A percentile compares a stretch with the other conserved stretches of the same genome.
Evolutionary conservation across 2,797 vertebrate species (phyloP).

Genomic region (Lepidocolaptes lacrymiger): DNA sequence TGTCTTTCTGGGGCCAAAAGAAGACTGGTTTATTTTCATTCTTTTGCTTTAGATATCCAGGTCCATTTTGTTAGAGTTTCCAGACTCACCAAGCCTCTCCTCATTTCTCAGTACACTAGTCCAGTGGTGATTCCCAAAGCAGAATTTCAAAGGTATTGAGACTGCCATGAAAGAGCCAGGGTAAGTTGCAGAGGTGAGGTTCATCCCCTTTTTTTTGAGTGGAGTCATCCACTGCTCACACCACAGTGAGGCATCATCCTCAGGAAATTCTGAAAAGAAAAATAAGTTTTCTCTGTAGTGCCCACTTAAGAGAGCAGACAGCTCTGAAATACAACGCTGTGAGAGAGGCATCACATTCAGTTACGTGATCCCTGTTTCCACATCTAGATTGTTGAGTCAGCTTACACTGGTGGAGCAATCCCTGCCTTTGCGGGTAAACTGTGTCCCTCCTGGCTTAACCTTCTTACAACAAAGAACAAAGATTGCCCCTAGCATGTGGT

Average conservation of each 20-base stretch:
- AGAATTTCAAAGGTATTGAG: not conserved
- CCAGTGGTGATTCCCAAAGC: not conserved
- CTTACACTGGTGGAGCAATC: not conserved
- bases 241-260: not conserved
- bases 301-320: not conserved
- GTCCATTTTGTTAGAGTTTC: not conserved
- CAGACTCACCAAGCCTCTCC: not conserved
- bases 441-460: not conserved
- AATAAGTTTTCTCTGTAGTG: not conserved
- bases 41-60: not conserved
- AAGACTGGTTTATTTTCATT: not conserved
- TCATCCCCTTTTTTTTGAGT: not conserved
- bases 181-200: not conserved
- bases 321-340: rapidly evolving
- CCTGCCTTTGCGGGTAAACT: not conserved
- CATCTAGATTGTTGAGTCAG: not conserved
- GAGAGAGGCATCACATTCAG: not conserved
- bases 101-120: not conserved
- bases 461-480: not conserved
- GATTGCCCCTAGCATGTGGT: not conserved
- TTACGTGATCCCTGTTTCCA: not conserved
- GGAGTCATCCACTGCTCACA: not conserved
- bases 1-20: not conserved
- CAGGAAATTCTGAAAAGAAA: not conserved
- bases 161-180: rapidly evolving